Evolutionary conservation across 1,140 invertebrate species (phyloP).

Genomic region (Drosophila neocordata): DNA sequence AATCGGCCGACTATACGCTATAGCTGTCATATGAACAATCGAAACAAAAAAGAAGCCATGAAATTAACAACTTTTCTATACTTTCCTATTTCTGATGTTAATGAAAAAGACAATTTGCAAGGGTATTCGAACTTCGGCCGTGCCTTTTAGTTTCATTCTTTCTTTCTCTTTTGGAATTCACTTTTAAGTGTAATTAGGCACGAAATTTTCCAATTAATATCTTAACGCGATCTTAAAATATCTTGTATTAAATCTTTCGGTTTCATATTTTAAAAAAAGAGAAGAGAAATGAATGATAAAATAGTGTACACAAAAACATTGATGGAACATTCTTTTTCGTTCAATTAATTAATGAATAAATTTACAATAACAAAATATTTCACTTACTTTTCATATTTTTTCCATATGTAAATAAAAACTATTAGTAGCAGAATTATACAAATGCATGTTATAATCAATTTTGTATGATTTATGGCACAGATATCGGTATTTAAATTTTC

Average conservation of each 20-base stretch:
- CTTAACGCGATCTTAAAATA: constrained; percentile 31
- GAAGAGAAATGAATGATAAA: not conserved
- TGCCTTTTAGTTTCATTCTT: not conserved
- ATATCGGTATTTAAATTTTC: constrained; percentile 64
- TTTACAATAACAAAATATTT: not conserved
- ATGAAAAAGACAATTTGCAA: no score
- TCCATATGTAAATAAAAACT: constrained; percentile 51
- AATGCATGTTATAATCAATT: constrained; percentile 49
- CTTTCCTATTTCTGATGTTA: no score
- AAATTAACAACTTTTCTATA: no score
- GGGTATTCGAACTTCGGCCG: no score
- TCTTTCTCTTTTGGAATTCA: not conserved
- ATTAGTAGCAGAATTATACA: constrained; percentile 43
- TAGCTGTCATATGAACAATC: no score
- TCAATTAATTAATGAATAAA: not conserved
- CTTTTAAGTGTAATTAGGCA: constrained; percentile 40
- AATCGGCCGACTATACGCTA: no score
- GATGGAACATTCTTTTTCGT: no score
- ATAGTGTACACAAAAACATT: not conserved
- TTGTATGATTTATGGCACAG: constrained; percentile 59
- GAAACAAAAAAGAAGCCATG: no score
- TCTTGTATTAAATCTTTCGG: constrained; percentile 22
- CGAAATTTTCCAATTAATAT: constrained; percentile 51
- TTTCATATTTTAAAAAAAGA: not conserved
- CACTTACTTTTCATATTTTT: constrained; percentile 61